Evolutionary conservation across 2,888 invertebrate species (phyloP), one percentile per base, ranked within the genome.

Genomic region (Noctua janthina): DNA sequence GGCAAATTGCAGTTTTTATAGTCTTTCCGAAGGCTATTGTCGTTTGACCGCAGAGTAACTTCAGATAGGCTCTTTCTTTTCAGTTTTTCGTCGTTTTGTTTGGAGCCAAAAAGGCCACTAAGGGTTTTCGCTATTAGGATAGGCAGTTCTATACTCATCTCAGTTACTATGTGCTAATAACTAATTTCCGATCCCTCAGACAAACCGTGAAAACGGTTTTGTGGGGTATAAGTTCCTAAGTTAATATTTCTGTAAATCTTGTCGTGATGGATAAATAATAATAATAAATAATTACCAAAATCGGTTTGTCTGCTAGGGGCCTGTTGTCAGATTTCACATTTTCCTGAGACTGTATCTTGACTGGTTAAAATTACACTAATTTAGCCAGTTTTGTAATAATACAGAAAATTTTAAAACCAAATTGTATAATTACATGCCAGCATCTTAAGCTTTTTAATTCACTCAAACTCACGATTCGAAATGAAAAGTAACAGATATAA

Each of bases 1-100:
- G 62, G 62, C 49, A 80, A 74, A 83, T 83, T 74, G 74, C 86
- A 85, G 59, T 81, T 86, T 84, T 88, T 88, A 88, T 81, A 17
- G 46, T 62, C n/a, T 62, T 78, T 69, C 39, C 20, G 29, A 72
- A 68, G 59, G 46, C 49, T 49, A 7, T 59, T 56, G 49, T 70
- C 62, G 29, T 17, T 5, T 43, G 17, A 11, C 54, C 64, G 13
- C 15, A 29, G 17, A 79, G 15, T 35, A 10, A 29, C 39, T n/a
- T 0, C 5, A 23, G n/a, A 46, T 20, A 51, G 0, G 0, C 1
- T 39, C 15, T 20, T 35, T 29, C 13, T 59, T 51, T 51, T 43
- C 10, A 29, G 20, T 29, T 49, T 43, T 46, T 56, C 13, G 17
- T 76, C 11, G n/a, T 20, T 62, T 23, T 39, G 15, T 29, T 15